phyloP scores from a whole-genome alignment of 2,113 vertebrate species.

The Alexandromys fortis region DNA sequence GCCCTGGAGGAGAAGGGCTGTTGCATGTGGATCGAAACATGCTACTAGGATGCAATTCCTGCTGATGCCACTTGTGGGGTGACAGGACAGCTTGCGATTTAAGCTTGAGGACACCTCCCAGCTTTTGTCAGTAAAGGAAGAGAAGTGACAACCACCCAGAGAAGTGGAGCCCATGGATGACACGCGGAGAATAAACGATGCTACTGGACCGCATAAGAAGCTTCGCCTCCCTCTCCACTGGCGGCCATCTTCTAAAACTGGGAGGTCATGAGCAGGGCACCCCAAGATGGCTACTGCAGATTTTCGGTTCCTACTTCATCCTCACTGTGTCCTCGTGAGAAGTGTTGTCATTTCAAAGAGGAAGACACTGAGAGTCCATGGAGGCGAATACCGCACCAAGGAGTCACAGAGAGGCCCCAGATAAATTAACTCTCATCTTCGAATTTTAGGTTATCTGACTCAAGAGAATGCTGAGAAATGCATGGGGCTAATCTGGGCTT shows the following conservation, averaged over 20 bases:
- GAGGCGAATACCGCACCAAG: not conserved
- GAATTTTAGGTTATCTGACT: conserved; percentile 14
- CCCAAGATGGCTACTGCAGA: not conserved
- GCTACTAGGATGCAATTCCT: not conserved
- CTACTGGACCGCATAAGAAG: not conserved
- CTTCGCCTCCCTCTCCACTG: not conserved
- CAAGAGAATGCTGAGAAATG: conserved; percentile 5
- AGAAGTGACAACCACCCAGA: not conserved
- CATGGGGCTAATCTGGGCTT: not conserved
- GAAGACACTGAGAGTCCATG: not conserved
- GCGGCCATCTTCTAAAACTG: not conserved
- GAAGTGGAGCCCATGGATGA: not conserved
- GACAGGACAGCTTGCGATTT: not conserved
- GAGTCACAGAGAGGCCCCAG: not conserved
- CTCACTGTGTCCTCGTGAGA: not conserved
- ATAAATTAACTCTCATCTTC: not conserved
- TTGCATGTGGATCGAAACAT: not conserved
- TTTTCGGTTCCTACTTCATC: accelerated
- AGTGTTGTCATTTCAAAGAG: not conserved
- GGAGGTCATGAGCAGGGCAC: accelerated
- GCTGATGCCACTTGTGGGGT: not conserved
- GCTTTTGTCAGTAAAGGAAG: not conserved
- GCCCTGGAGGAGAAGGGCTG: not conserved
- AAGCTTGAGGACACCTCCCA: not conserved
- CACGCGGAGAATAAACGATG: not conserved